Base-by-base conservation (phyloP, 2,888 invertebrate species). In the Parnassius mnemosyne region DNA sequence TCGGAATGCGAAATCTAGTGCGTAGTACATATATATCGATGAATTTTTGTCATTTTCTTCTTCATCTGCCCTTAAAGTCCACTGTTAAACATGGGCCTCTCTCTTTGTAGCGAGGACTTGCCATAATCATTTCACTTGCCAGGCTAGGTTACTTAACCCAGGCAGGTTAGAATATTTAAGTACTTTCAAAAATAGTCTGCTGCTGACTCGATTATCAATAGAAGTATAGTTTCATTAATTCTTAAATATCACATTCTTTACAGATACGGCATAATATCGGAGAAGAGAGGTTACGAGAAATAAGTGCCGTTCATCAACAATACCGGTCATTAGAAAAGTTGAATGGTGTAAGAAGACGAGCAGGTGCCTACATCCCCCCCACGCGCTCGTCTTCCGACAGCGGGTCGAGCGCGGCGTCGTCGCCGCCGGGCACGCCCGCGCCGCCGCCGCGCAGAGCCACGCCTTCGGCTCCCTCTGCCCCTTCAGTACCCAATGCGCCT, bases 181-280 rank as follows among this genome's bases (percentile, higher is more conserved):
- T 34, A 34, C 34, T 7, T 7, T 34, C 5, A 34, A 34, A 34
- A 34, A 34, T 34, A 34, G 34, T 7, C 5, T 34, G 34, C 25
- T 34, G 34, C 7, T 34, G 34, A 34, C 1, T 34, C 34, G 34
- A 34, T 34, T 7, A 34, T 34, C 34, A 34, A 34, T 34, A 7
- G 7, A 34, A 34, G 7, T 34, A 34, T 34, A 34, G 20, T 20
- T 20, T 20, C 20, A 20, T 20, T 25, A 5, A 3, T 11, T 13
- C 53, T 47, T 47, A 52, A 3, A 47, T 54, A 7, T 25, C 7
- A 42, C 10, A 49, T 79, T 80, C 3, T 3, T 54, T 55, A 20
- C 83, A 94, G 94, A 91, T 94, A 72, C 92, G 93, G 71, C 93
- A 93, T 75, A 92, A 92, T 75, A 92, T 94, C 79, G 93, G 92